Evolutionary conservation across 2,888 invertebrate genomes (phyloP), one percentile per base, ranked within the genome.

Genomic region (Saturnia pavonia): DNA sequence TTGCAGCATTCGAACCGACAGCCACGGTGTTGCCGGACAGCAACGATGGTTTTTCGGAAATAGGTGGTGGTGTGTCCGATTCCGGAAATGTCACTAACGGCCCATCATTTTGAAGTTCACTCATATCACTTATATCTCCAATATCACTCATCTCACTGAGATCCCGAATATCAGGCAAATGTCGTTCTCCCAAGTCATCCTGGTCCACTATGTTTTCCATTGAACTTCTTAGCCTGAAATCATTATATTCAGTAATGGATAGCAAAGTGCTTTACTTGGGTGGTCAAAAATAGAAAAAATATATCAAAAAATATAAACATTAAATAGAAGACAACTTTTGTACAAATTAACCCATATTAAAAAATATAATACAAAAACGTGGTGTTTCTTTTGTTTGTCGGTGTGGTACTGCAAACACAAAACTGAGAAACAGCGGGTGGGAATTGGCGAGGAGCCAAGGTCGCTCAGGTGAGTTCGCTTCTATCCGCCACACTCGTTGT

Each of bases 11-110:
- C 16, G 91, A 85, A 4, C 90, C 91, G 67, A 90, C 88, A 9
- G 90, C 85, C 19, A 85, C 85, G 73, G 93, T 83, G 85, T 88
- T 90, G 75, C 95, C 86, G 80, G 94, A 83, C 54, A 92, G 83
- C 79, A 94, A 77, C 70, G 87, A 90, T 78, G 95, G 85, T 87
- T 94, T 83, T 81, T 94, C 84, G 86, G 87, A 84, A 72, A 87
- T 82, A 69, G 95, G 95, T 27, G 96, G 95, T 69, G 96, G 96
- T 34, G 97, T 96, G 77, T 97, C 97, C 3, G 96, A 95, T 86
- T 97, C 97, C 22, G 97, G 97, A 89, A 97, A 97, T 72, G 97
- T 97, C 70, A 97, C 97, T 76, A 97, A 87, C 0, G 97, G 97
- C 75, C 96, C 96, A 67, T 94, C 94, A 14, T 88, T 83, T 40